Conservation (phyloP, 2,113 vertebrate genomes). For the Toxotes chatareus region DNA sequence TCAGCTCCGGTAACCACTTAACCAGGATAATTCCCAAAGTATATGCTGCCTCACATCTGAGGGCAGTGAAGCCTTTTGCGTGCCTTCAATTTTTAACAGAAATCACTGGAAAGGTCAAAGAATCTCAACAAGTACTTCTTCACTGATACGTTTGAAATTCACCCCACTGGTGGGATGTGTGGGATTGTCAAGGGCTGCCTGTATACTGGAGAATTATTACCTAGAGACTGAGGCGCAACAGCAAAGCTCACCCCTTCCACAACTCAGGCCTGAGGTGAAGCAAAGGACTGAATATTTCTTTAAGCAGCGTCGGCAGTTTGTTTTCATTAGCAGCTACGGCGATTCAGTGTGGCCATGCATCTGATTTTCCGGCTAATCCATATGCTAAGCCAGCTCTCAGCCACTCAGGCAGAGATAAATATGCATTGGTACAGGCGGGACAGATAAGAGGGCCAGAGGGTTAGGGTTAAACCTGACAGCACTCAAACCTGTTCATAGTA, state of each 20-base stretch:
- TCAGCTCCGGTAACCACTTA: background rate
- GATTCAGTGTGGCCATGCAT: slow-evolving; percentile 39
- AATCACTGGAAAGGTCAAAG: background rate
- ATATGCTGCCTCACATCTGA: slow-evolving; percentile 1
- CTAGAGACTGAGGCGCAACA: background rate
- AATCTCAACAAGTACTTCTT: background rate
- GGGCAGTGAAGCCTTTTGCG: background rate
- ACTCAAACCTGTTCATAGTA: background rate
- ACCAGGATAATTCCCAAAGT: background rate
- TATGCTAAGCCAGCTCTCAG: slow-evolving; percentile 60
- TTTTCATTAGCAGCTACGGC: background rate
- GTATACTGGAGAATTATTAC: background rate
- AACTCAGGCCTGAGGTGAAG: background rate
- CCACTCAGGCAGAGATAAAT: slow-evolving; percentile 50
- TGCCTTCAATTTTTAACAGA: slow-evolving; percentile 18
- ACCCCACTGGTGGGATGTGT: background rate
- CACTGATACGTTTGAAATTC: background rate
- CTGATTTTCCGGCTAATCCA: slow-evolving; percentile 64
- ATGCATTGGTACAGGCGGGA: slow-evolving; percentile 56
- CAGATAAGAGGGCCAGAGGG: slow-evolving; percentile 49
- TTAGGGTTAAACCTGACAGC: slow-evolving; percentile 16
- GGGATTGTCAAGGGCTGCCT: background rate
- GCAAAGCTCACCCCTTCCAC: background rate
- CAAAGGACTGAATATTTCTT: background rate
- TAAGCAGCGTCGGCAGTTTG: background rate